phyloP scores from a whole-genome alignment of 2,888 invertebrate genomes.

The Ophion slaviceki region DNA sequence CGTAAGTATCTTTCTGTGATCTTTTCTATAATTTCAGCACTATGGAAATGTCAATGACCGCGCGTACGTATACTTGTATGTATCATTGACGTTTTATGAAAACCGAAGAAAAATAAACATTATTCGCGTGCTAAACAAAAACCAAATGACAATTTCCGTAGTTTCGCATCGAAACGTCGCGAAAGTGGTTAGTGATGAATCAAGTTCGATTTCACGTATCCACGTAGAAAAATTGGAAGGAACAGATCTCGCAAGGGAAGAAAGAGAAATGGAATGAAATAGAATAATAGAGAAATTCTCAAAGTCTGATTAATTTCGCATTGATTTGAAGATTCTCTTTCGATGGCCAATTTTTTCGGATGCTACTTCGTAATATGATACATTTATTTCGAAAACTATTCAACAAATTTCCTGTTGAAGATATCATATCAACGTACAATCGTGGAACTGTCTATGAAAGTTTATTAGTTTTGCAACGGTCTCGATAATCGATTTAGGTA shows the following conservation, averaged over 20 bases:
- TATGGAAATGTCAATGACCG: conserved; percentile 51
- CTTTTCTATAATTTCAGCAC: conserved; percentile 56
- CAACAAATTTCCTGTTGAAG: background rate
- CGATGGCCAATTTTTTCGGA: no score
- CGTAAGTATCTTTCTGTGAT: background rate
- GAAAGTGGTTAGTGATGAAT: no score
- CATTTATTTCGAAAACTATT: conserved; percentile 17
- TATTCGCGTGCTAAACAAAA: background rate
- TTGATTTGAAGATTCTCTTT: no score
- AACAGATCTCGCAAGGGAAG: no score
- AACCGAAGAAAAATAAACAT: conserved; percentile 16
- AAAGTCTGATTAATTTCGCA: no score
- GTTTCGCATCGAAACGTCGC: background rate
- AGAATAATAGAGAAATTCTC: no score
- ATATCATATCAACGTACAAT: background rate
- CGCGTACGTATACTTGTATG: conserved; percentile 16
- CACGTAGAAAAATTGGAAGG: no score
- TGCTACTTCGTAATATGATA: background rate
- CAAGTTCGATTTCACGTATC: no score
- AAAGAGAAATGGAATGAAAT: no score
- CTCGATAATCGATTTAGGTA: conserved; percentile 7
- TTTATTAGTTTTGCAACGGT: background rate
- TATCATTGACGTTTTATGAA: conserved; percentile 10
- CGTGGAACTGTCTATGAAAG: background rate
- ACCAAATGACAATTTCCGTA: background rate